Conservation (phyloP, 1,140 invertebrate genomes). For the Popillia japonica region DNA sequence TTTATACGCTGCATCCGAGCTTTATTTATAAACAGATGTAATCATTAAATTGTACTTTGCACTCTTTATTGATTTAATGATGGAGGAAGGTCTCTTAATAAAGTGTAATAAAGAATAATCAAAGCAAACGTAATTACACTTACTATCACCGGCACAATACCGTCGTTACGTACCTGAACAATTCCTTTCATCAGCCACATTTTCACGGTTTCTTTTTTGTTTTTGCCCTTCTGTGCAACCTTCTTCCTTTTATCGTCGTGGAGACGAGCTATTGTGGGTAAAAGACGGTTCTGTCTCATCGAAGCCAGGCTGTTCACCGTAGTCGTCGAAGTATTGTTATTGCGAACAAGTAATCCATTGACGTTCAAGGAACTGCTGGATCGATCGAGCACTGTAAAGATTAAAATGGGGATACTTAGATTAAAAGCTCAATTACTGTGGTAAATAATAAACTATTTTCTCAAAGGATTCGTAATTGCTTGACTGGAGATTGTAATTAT, state of each 20-base stretch:
- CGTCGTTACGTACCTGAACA: slow-evolving; percentile 51
- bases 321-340: slow-evolving; percentile 24
- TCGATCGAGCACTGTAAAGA: slow-evolving; percentile 49
- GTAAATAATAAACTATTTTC: too few species aligned
- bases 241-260: slow-evolving; percentile 11
- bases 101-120: too few species aligned
- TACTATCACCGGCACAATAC: too few species aligned
- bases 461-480: too few species aligned
- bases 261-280: neutral
- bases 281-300: slow-evolving; percentile 17
- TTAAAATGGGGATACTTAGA: neutral
- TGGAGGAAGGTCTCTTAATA: too few species aligned
- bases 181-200: slow-evolving; percentile 58
- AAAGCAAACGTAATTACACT: too few species aligned
- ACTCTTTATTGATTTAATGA: too few species aligned
- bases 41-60: too few species aligned
- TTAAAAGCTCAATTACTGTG: too few species aligned
- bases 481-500: too few species aligned
- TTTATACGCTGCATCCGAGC: too few species aligned
- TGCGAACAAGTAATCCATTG: slow-evolving; percentile 45
- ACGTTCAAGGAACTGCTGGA: slow-evolving; percentile 55
- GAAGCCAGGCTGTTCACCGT: slow-evolving; percentile 36
- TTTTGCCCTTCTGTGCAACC: slow-evolving; percentile 15
- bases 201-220: slow-evolving; percentile 54
- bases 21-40: too few species aligned